Conservation (phyloP, 1,140 invertebrate species). For the Trichonephila inaurata region DNA sequence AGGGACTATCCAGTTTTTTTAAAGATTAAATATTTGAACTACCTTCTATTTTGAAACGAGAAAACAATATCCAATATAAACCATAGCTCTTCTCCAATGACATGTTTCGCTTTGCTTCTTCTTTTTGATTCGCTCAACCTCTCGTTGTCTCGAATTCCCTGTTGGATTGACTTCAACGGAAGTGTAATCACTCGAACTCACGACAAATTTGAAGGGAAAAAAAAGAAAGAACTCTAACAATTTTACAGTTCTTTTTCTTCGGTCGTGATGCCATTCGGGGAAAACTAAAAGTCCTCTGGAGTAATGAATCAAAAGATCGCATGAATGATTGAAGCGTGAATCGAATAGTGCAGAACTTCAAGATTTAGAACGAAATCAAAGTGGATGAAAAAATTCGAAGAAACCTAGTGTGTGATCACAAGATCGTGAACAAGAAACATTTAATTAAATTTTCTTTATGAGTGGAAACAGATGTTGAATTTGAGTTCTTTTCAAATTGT, state of each 20-base stretch:
- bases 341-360: neutral
- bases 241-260: conserved; percentile 11
- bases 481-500: neutral
- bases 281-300: conserved; percentile 9
- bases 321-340: neutral
- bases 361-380: neutral
- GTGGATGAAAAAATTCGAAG: neutral
- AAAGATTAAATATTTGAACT: conserved; percentile 24
- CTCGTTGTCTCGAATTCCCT: conserved; percentile 7
- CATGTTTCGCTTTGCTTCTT: neutral
- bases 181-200: conserved; percentile 10
- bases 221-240: conserved; percentile 5
- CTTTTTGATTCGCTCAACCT: neutral
- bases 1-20: neutral
- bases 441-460: conserved; percentile 41
- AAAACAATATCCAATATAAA: neutral
- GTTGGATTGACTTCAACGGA: neutral
- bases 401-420: neutral
- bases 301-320: conserved; percentile 47
- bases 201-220: neutral
- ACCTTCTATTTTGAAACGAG: neutral
- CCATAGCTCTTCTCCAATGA: neutral
- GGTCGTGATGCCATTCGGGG: conserved; percentile 3
- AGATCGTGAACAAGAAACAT: conserved; percentile 4
- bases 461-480: conserved; percentile 8